Evolutionary conservation across 2,888 invertebrate species (phyloP), one percentile per base, ranked within the genome.

Genomic region (Fragum sueziense): DNA sequence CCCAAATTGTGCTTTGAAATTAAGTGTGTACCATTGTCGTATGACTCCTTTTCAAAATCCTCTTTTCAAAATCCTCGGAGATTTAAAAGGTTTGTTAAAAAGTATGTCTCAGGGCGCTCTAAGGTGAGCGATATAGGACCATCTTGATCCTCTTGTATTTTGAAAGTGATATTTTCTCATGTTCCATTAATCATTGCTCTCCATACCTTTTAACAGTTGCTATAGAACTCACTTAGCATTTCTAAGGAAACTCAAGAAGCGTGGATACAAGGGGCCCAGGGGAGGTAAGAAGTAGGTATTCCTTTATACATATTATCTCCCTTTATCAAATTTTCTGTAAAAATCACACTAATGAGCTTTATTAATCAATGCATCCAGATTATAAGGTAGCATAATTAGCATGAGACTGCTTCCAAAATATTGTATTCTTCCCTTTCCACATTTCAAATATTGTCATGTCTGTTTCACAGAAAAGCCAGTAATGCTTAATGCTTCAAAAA

Each of bases 201-300:
- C 34, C 76, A 47, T 76, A 74, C 79, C 74, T 61, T 79, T 84
- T 82, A 80, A 82, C 85, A 85, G 85, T 85, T 85, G 85, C 74
- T 85, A 85, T 85, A 85, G 85, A 85, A 85, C 85, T 77, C 85
- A 85, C 82, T 80, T 85, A 81, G 80, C 82, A 17, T 85, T 82
- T 80, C 85, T 85, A 75, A 79, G 68, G 82, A 82, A 84, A 80
- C 79, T 84, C 79, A 79, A 78, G 82, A 84, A 84, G 82, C 86
- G 84, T 76, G 85, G 85, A 76, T 78, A 74, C 84, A 81, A 80
- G 69, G 80, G 79, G 67, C 77, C 83, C 11, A 77, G 71, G 80
- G 84, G 80, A 77, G 86, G 86, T 86, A 85, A 86, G 86, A 86
- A 85, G 86, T 86, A 86, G 76, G 86, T 86, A 86, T 83, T 80